Base-by-base conservation (phyloP, 2,797 vertebrate species). In the Myripristis murdjan region DNA sequence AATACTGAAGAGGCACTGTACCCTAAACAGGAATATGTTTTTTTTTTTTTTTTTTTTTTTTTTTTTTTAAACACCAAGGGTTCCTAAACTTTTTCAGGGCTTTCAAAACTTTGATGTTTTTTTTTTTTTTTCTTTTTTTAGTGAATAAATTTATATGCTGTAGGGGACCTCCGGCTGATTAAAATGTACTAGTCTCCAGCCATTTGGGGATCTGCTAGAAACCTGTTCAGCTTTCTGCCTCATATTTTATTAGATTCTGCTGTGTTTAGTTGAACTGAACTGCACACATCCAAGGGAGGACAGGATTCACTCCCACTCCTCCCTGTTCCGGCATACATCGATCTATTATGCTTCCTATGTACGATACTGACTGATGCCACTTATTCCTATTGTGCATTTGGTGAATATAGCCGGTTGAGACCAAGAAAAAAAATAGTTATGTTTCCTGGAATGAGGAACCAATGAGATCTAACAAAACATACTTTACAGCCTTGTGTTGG, bases 1-100 rank as follows among this genome's bases (percentile, higher is more conserved):
- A 4, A 60, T 51, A 58, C 77, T 48, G 73, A 75, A 74, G 70
- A 14, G n/a, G 59, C 33, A 41, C 65, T 55, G 65, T 33, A 51
- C n/a, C 55, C 0, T 47, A 53, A 73, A 81, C 56, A 66, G 3
- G 54, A 67, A 22, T 23, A 79, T 54, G 49, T 80, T n/a, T n/a
- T n/a, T n/a, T n/a, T n/a, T n/a, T n/a, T n/a, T n/a, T n/a, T n/a
- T n/a, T n/a, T n/a, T n/a, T n/a, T n/a, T n/a, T n/a, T n/a, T n/a
- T n/a, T n/a, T n/a, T n/a, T n/a, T n/a, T n/a, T n/a, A n/a, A 67
- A 55, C 24, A 31, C 9, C 1, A 48, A 75, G 54, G 46, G 73
- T 73, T 66, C 33, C 11, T n/a, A 41, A n/a, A 43, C 41, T 8
- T 61, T 64, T 58, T 75, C 26, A 58, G 2, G 31, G 4, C 4